Evolutionary conservation across 2,797 vertebrate genomes (phyloP), one percentile per base, ranked within the genome.

Genomic region (Leucoraja ocellata): DNA sequence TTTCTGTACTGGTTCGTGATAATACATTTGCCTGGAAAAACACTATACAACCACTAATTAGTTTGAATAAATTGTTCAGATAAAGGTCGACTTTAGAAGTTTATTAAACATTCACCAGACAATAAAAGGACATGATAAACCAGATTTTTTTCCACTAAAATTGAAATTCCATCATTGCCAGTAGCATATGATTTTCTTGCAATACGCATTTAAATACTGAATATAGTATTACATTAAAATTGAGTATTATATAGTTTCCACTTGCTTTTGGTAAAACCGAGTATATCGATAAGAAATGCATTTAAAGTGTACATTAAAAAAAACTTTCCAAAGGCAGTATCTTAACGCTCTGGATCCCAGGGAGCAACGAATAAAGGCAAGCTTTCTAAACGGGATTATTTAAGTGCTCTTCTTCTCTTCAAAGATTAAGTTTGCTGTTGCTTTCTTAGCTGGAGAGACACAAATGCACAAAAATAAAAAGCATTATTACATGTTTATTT

Each of bases 381-480:
- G n/a, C 74, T 92, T 94, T 61, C 54, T 93, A 94, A 74, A 54
- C 78, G 84, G 93, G 80, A 36, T 21, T 23, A 77, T 94, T 95
- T 98, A 99, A 93, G 96, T 95, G 95, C 96, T 97, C 95, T 99
- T 99, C 96, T 99, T 99, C 94, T 99, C 98, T 78, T 99, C 98
- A 32, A 98, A 98, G 9, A 99, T 96, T 93, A 99, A 93, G 95
- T 98, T 98, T 94, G 98, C 98, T 63, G 98, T 97, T 65, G 98
- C 98, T 96, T 96, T 98, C 96, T 98, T 99, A 93, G 97, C 98
- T 99, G 95, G 68, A 94, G 93, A 46, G 71, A 94, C 68, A 94
- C 36, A 74, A 68, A 94, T 93, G 96, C 0, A 32, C 18, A 88
- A 68, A 68, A 16, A 23, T 36, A 7, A 28, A 86, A 28, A 13